Evolutionary conservation across 2,113 vertebrate species (phyloP).

Genomic region (Bubo blakistoni): DNA sequence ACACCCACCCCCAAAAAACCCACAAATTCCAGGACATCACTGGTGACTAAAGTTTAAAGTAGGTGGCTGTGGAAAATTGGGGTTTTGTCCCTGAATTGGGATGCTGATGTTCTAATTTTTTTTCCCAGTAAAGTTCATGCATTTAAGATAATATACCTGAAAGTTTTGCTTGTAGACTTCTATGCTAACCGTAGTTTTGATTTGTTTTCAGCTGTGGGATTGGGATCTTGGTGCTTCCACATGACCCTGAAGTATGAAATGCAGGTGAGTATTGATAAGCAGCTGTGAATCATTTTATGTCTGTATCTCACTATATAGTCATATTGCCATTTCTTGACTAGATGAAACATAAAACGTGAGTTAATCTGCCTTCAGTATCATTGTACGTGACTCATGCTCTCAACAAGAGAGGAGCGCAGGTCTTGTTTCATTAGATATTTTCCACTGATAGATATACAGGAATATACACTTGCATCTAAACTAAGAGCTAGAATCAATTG

Average conservation of each 20-base stretch:
- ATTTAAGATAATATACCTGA: neutral
- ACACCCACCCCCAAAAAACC: too few relatives aligned
- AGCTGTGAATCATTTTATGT: neutral
- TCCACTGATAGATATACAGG: neutral
- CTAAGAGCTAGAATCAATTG: neutral
- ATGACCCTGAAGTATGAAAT: slow-evolving; percentile 99
- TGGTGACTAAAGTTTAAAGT: neutral
- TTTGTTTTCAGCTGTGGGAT: slow-evolving; percentile 88
- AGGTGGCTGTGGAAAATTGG: neutral
- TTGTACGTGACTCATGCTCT: neutral
- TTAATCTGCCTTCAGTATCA: neutral
- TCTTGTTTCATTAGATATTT: neutral
- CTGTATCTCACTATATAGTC: neutral
- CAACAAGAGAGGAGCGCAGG: neutral
- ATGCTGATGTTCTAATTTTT: neutral
- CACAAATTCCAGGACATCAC: neutral
- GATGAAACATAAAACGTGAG: neutral
- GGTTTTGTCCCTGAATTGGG: neutral
- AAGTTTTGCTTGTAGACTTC: neutral
- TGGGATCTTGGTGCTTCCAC: slow-evolving; percentile 99
- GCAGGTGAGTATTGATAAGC: slow-evolving; percentile 82
- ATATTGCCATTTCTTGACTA: neutral
- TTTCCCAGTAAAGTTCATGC: neutral
- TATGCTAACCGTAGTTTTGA: slow-evolving; percentile 13
- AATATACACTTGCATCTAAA: neutral